These are phyloP conservation scores for Anastrepha ludens DNA, from an alignment of 1,140 invertebrate genomes.

Conservation along the genomic window DNA sequence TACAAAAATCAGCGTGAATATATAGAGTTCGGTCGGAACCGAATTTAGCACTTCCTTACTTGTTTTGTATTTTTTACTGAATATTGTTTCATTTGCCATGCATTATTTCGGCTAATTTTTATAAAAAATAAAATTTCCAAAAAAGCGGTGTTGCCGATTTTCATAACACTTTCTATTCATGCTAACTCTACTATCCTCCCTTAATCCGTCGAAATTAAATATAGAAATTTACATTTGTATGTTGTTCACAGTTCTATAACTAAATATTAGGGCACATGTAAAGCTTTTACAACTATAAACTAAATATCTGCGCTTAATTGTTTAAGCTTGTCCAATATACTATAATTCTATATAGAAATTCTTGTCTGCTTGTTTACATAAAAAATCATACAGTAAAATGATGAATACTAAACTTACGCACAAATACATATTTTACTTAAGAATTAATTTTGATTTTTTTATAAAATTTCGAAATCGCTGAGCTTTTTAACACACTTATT, in stretches of 20 bases:
- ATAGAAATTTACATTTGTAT: too few relatives aligned
- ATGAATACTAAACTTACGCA: background rate
- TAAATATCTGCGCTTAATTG: background rate
- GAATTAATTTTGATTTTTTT: slow-evolving; percentile 39
- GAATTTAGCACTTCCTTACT: too few relatives aligned
- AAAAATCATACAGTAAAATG: background rate
- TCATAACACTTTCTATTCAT: background rate
- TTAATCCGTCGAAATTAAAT: background rate
- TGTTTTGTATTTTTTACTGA: too few relatives aligned
- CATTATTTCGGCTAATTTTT: too few relatives aligned
- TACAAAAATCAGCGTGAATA: too few relatives aligned
- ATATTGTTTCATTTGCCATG: too few relatives aligned
- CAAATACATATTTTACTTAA: background rate
- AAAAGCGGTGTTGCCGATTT: too few relatives aligned
- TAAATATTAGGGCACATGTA: slow-evolving; percentile 69
- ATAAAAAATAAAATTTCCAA: too few relatives aligned
- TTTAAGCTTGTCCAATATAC: background rate
- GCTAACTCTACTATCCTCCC: background rate
- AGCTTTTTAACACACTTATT: slow-evolving; percentile 37
- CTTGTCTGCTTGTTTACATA: background rate
- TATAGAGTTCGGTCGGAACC: too few relatives aligned
- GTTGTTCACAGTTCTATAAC: slow-evolving; percentile 11
- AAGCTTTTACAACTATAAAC: slow-evolving; percentile 67
- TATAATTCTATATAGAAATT: background rate
- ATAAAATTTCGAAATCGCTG: slow-evolving; percentile 39